Conservation (phyloP, 2,888 invertebrate genomes). For the Abscondita cerata region DNA sequence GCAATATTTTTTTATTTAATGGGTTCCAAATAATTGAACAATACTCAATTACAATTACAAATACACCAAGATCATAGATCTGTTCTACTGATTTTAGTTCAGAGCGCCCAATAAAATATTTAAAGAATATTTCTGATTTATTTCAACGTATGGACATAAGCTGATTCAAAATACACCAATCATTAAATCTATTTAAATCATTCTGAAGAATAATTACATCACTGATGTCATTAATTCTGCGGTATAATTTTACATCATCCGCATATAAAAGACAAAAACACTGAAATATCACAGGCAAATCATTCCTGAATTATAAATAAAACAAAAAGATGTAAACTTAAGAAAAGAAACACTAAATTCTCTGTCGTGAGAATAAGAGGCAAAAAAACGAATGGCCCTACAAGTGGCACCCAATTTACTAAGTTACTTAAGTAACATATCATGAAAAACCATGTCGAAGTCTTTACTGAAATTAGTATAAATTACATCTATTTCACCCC, state of each 20-base stretch:
- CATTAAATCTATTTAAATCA: too few species aligned
- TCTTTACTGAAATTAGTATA: too few species aligned
- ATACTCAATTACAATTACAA: neutral
- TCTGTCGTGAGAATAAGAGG: neutral
- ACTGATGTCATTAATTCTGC: neutral
- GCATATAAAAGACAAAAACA: too few species aligned
- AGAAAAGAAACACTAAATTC: neutral
- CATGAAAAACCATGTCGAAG: too few species aligned
- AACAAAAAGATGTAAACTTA: neutral
- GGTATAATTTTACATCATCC: neutral
- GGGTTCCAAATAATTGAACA: too few species aligned
- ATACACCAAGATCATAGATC: neutral
- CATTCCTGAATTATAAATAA: neutral
- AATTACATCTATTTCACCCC: too few species aligned
- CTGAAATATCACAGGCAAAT: too few species aligned
- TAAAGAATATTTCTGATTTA: neutral
- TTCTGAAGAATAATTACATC: neutral
- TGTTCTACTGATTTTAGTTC: too few species aligned
- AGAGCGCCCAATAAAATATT: neutral
- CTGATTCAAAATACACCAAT: neutral
- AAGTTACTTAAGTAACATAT: too few species aligned
- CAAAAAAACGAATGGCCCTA: too few species aligned
- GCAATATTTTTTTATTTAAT: neutral
- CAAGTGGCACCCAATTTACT: too few species aligned
- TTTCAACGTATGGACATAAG: neutral